Evolutionary conservation across 2,888 invertebrate species (phyloP).

Genomic region (Chaitophorus viminalis): DNA sequence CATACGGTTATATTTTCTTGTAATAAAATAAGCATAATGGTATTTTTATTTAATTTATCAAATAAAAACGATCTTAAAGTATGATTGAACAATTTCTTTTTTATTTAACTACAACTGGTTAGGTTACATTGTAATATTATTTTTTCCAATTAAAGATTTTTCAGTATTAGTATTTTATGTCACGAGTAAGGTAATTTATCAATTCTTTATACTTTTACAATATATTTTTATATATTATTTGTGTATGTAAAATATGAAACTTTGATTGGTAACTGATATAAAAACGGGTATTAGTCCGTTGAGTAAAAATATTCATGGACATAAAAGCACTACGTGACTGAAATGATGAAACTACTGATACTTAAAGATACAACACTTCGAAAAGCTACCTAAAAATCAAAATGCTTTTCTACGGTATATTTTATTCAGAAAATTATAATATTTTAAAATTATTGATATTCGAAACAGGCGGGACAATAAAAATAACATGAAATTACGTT

Average conservation of each 20-base stretch:
- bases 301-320: slow-evolving; percentile 30
- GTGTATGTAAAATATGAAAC: background rate
- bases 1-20: too few relatives aligned
- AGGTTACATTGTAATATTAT: too few relatives aligned
- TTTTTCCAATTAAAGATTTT: background rate
- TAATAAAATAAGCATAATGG: background rate
- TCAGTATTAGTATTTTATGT: background rate
- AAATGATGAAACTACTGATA: slow-evolving; percentile 13
- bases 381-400: slow-evolving; percentile 3
- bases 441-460: background rate
- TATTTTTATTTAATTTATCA: background rate
- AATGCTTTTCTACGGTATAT: background rate
- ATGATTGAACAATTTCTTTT: too few relatives aligned
- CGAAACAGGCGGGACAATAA: background rate
- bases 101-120: too few relatives aligned
- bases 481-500: too few relatives aligned
- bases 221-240: slow-evolving; percentile 8
- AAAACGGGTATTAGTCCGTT: background rate
- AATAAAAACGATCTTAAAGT: too few relatives aligned
- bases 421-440: background rate
- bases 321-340: slow-evolving; percentile 13
- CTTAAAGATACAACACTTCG: background rate
- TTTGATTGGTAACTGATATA: slow-evolving; percentile 14
- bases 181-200: background rate
- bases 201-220: background rate